Conservation (phyloP, 1,140 invertebrate genomes). For the Dendrolimus kikuchii region DNA sequence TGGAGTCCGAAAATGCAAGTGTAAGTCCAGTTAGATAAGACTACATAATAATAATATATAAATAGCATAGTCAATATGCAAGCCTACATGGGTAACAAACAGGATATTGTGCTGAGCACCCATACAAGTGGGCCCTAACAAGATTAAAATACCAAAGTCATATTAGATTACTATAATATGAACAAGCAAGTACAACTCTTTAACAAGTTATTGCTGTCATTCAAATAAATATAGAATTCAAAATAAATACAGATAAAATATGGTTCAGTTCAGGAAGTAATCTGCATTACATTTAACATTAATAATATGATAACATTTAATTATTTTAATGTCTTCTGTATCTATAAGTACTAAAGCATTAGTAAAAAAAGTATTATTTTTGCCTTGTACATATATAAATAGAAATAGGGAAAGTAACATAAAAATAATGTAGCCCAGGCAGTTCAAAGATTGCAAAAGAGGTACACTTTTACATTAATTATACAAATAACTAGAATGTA, state of each 20-base stretch:
- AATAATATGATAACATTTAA: too few species aligned
- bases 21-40: too few species aligned
- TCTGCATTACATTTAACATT: too few species aligned
- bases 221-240: not conserved
- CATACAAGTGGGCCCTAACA: conserved; percentile 57
- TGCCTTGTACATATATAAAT: not conserved
- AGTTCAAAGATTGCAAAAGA: too few species aligned
- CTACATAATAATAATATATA: too few species aligned
- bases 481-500: too few species aligned
- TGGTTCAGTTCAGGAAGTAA: not conserved
- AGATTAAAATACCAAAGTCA: conserved; percentile 63
- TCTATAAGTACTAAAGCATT: not conserved
- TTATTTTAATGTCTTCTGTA: too few species aligned
- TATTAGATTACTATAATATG: conserved; percentile 51
- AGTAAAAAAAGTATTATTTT: conserved; percentile 1
- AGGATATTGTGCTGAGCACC: conserved; percentile 48
- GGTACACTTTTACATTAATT: too few species aligned
- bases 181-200: conserved; percentile 36
- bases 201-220: conserved; percentile 7
- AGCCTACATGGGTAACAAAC: conserved; percentile 35
- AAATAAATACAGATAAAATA: not conserved
- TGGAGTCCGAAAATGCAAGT: too few species aligned
- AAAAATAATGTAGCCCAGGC: too few species aligned
- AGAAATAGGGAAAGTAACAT: too few species aligned
- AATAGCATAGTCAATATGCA: conserved; percentile 18